Conservation (phyloP, 2,113 vertebrate species). For the Syngnathoides biaculeatus region DNA sequence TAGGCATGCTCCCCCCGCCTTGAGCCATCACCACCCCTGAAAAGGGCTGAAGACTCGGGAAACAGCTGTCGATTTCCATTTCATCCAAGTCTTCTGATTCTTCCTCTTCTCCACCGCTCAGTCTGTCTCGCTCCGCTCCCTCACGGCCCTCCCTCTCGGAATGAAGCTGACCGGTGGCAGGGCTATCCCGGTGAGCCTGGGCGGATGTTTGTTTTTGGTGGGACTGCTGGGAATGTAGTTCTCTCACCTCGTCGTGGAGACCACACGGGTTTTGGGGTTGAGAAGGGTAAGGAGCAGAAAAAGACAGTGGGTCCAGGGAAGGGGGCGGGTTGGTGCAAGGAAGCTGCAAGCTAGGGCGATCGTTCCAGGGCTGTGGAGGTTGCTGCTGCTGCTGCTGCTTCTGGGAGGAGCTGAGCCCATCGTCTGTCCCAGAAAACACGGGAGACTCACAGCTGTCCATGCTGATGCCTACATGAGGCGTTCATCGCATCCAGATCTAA, state of each 20-base stretch:
- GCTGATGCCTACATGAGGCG: conserved; percentile 94
- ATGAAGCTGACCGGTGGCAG: conserved; percentile 63
- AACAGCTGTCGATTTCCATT: conserved; percentile 83
- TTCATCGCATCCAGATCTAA: conserved; percentile 97
- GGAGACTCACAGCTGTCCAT: conserved; percentile 99
- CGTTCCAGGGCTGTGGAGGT: conserved; percentile 86
- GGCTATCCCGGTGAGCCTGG: conserved; percentile 58
- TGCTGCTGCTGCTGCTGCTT: conserved; percentile 90
- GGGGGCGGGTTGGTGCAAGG: conserved; percentile 83
- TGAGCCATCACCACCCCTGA: conserved; percentile 71
- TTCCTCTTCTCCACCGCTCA: conserved; percentile 80
- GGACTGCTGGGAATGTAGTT: conserved; percentile 66
- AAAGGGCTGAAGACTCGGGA: conserved; percentile 78
- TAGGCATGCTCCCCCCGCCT: conserved; percentile 73
- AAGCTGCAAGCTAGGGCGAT: conserved; percentile 87
- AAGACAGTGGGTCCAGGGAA: conserved; percentile 84
- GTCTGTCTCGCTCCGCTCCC: conserved; percentile 80
- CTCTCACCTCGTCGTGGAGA: conserved; percentile 70
- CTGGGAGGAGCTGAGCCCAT: conserved; percentile 89
- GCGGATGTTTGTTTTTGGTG: conserved; percentile 64
- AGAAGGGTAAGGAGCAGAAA: conserved; percentile 67
- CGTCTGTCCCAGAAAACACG: conserved; percentile 98
- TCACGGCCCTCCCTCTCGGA: conserved; percentile 72
- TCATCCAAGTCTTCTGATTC: conserved; percentile 92
- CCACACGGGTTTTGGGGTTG: conserved; percentile 64